Conservation (phyloP, 2,888 invertebrate genomes). For the Cataglyphis cursor region DNA sequence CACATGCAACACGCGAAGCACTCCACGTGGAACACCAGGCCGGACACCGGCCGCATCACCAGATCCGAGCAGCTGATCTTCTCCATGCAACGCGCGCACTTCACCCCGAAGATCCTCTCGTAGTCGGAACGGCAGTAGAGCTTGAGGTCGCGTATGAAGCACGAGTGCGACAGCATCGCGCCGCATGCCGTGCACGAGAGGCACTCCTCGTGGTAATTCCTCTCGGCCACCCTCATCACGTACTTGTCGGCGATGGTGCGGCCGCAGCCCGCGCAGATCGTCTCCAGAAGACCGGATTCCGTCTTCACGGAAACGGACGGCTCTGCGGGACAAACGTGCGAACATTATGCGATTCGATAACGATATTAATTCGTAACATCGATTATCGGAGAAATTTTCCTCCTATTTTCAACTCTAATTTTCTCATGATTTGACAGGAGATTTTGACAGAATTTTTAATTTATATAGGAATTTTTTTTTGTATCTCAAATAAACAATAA, state of each 20-base stretch:
- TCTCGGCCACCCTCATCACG: conserved; percentile 97
- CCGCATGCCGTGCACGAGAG: conserved; percentile 98
- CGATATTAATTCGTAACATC: not conserved
- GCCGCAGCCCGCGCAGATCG: conserved; percentile 97
- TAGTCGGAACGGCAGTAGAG: conserved; percentile 99
- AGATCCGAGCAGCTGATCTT: conserved; percentile 96
- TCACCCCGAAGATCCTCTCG: conserved; percentile 98
- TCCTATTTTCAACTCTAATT: not conserved
- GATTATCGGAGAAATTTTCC: too few species aligned
- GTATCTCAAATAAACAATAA: not conserved
- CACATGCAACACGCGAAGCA: conserved; percentile 99
- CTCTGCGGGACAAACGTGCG: conserved; percentile 73
- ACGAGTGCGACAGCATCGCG: conserved; percentile 95
- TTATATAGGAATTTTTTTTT: not conserved
- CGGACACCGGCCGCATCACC: conserved; percentile 96
- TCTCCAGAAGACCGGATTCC: conserved; percentile 88
- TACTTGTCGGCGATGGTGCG: conserved; percentile 98
- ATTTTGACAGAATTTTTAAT: not conserved
- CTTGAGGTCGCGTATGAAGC: conserved; percentile 97
- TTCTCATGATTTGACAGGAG: not conserved
- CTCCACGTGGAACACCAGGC: conserved; percentile 96
- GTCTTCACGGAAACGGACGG: conserved; percentile 89
- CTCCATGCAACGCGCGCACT: conserved; percentile 97
- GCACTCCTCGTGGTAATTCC: conserved; percentile 99
- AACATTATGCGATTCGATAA: not conserved